Base-by-base conservation (phyloP, 92 coral and sea anemone genomes). In the Parazoanthus swiftii region DNA sequence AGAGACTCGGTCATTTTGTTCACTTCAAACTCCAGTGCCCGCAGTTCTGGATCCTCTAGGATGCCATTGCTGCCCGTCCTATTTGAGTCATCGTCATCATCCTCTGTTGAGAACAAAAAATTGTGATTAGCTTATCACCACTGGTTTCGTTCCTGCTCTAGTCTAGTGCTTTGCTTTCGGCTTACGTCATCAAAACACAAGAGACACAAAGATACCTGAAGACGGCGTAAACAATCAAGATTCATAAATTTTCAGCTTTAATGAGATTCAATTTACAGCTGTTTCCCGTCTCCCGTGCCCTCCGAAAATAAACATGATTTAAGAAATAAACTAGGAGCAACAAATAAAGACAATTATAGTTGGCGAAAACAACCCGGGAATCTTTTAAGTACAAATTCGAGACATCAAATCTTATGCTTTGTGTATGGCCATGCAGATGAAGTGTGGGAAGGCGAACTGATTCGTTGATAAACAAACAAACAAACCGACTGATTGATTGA, bases 1-100 rank as follows among this genome's bases (percentile, higher is more conserved):
- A 95, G 88, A 3, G 98, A 95, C 79, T 93, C 93, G 33, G 96
- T 91, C 89, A 95, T 95, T 80, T 95, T 93, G 56, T 93, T 95
- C 54, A 95, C 98, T 89, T 95, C 96, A 54, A 74, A 91, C 80
- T 95, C 96, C 48, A 95, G 90, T 13, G 93, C 93, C 39, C 92
- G 94, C 71, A 95, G 91, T 74, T 95, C 96, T 5, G 95, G 90
- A 33, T 88, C 96, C 21, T 86, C 88, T 2, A 88, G 66, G 37
- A 79, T 85, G 58, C 74, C 85, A 86, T 80, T 82, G 78, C 82
- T 66, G 83, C 26, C 48, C 39, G 88, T 76, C 43, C 36, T 39
- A 37, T 76, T 76, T 76, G 89, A 23, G 48, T 58, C 44, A 36
- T 58, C 75, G 39, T 76, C 89, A 76, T 76, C 83, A 37, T 86